A percentile compares a stretch with the other conserved stretches of the same genome.
These are phyloP conservation scores for Dreissena rostriformis DNA, from an alignment of 1,140 invertebrate genomes.

Conservation along the genomic window DNA sequence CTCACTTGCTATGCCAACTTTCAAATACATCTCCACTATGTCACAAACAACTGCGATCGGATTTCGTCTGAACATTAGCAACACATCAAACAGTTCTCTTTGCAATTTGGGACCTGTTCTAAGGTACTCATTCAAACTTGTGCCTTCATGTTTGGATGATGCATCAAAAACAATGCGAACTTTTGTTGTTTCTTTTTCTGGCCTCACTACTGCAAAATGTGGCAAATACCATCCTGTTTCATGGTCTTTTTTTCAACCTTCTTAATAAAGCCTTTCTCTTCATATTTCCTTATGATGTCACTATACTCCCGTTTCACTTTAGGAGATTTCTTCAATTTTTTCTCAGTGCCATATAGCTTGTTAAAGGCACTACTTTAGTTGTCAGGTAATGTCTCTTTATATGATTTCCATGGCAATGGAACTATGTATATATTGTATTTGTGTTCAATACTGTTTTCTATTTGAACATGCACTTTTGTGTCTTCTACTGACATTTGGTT, in stretches of 20 bases:
- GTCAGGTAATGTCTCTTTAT: slow-evolving; percentile 8
- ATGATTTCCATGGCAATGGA: slow-evolving; percentile 49
- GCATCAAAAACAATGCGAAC: slow-evolving; percentile 28
- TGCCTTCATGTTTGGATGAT: slow-evolving; percentile 16
- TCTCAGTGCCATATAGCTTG: slow-evolving; percentile 6
- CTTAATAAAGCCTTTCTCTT: neutral
- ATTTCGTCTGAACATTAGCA: too few species aligned
- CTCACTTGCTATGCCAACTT: too few species aligned
- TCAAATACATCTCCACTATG: too few species aligned
- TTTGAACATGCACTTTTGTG: neutral
- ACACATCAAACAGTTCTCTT: slow-evolving; percentile 10
- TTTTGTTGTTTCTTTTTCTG: slow-evolving; percentile 44
- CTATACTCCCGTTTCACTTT: neutral
- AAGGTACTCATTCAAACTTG: slow-evolving; percentile 1
- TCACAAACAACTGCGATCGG: too few species aligned
- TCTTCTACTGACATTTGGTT: neutral
- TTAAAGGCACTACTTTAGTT: slow-evolving; percentile 22
- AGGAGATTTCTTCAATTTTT: neutral
- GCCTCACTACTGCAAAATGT: slow-evolving; percentile 46
- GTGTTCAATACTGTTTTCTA: neutral
- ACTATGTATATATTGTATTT: slow-evolving; percentile 23
- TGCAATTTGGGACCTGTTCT: slow-evolving; percentile 2
- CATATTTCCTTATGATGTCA: neutral
- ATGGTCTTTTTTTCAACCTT: neutral
- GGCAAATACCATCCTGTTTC: slow-evolving; percentile 48